Base-by-base conservation (phyloP, 2,797 vertebrate genomes). In the Dromococcyx pavoninus region DNA sequence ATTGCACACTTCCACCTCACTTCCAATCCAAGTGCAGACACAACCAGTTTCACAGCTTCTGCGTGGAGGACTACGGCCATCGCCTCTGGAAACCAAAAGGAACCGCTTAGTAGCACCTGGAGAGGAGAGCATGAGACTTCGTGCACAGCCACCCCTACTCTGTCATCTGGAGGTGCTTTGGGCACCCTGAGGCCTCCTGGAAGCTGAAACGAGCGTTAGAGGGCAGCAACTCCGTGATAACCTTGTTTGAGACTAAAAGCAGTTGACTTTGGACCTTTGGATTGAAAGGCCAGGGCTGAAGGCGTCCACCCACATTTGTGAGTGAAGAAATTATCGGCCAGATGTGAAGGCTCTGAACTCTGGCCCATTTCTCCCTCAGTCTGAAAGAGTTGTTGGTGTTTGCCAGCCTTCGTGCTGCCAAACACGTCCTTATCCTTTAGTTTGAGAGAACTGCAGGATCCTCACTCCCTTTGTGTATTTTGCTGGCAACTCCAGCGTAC, bases 141-240 rank as follows among this genome's bases (percentile, higher is more conserved):
- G 6, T 6, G 16, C 28, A 21, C 18, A 33, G 67, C 19, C 22
- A 56, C 17, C 30, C 7, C 2, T 10, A 5, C 18, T 5, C 21
- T 39, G 44, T 30, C 51, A 35, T 7, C 39, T 56, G 18, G 39
- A 64, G 30, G 16, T 28, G 18, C 60, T 90, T 14, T 44, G n/a
- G 19, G 35, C n/a, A 72, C 3, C 12, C 22, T 3, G 43, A 11
- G 16, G 22, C 46, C 73, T 84, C 50, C 53, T 51, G 51, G 51
- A 91, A 81, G 62, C 51, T 78, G 46, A n/a, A 78, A 56, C 1
- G 2, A 75, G n/a, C 66, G 9, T 81, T 81, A 89, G 77, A 73
- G 91, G 81, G 89, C 94, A 92, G 78, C 79, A 93, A 28, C 56
- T 75, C 39, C 46, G 27, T 32, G 37, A 25, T 11, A 50, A 83